phyloP scores from a whole-genome alignment of 2,888 invertebrate genomes.

The Stenotaenia linearis region DNA sequence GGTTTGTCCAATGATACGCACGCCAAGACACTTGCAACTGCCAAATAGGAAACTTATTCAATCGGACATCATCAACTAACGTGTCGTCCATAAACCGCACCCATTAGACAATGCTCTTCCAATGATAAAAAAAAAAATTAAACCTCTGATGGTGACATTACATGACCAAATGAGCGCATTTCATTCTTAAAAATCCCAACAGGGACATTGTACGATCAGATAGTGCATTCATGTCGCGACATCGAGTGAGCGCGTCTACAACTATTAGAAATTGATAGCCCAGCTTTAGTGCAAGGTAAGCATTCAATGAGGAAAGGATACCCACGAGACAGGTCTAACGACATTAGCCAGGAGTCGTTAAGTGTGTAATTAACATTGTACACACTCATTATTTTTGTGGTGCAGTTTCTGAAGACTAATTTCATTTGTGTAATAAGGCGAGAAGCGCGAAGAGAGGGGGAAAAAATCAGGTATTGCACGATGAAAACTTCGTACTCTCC shows the following conservation, averaged over 20 bases:
- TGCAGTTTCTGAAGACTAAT: not conserved
- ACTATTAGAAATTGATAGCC: slow-evolving; percentile 19
- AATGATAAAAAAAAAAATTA: not conserved
- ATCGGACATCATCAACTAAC: slow-evolving; percentile 1
- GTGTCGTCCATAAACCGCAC: not conserved
- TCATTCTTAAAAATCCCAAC: not conserved
- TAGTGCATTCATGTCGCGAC: not conserved
- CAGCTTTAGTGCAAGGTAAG: slow-evolving; percentile 19
- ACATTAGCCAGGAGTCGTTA: slow-evolving; percentile 19
- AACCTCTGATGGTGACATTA: not conserved
- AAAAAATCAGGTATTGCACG: not conserved
- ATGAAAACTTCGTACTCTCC: not conserved
- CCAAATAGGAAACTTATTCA: slow-evolving; percentile 14
- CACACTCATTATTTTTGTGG: slow-evolving; percentile 19
- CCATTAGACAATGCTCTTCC: not conserved
- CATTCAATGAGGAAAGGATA: slow-evolving; percentile 7
- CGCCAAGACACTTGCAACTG: slow-evolving; percentile 14
- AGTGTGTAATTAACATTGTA: slow-evolving; percentile 15
- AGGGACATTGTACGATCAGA: not conserved
- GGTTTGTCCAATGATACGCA: slow-evolving; percentile 15
- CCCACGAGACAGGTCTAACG: not conserved
- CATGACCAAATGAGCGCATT: not conserved
- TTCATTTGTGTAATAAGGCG: slow-evolving; percentile 19
- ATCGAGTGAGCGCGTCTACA: not conserved
- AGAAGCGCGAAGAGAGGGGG: not conserved